Conservation (phyloP, 1,140 invertebrate genomes). For the Formica selysi region DNA sequence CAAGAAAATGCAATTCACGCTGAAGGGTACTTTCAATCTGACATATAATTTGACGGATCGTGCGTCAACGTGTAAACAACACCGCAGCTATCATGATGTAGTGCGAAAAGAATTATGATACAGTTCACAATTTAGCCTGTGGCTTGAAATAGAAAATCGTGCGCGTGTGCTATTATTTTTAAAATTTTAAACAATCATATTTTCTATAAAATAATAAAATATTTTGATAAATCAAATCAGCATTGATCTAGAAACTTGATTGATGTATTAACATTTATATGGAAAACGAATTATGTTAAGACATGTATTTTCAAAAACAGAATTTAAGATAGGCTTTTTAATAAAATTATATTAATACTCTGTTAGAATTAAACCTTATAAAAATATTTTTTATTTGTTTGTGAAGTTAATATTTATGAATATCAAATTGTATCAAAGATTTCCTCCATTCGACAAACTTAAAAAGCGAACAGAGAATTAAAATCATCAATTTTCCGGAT, state of each 20-base stretch:
- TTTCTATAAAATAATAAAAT: background rate
- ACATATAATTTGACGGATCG: constrained; percentile 35
- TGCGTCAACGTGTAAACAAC: constrained; percentile 2
- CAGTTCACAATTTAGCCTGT: constrained; percentile 5
- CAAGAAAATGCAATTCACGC: constrained; percentile 51
- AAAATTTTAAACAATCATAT: background rate
- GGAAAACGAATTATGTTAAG: background rate
- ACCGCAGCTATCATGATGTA: constrained; percentile 10
- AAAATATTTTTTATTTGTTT: background rate
- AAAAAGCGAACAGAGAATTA: background rate
- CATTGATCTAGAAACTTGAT: background rate
- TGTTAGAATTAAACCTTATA: background rate
- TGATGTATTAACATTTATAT: background rate
- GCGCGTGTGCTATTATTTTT: background rate
- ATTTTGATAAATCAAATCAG: no score
- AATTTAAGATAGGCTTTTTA: background rate
- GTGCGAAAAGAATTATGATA: background rate
- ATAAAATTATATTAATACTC: constrained; percentile 20
- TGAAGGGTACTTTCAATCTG: constrained; percentile 43
- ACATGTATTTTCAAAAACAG: background rate
- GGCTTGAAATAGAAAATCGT: background rate
- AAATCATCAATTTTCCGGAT: constrained; percentile 25
- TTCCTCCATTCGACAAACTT: background rate
- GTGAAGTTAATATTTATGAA: background rate
- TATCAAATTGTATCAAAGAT: constrained; percentile 1